Evolutionary conservation across 2,888 invertebrate species (phyloP).

Genomic region (Callosobruchus maculatus): DNA sequence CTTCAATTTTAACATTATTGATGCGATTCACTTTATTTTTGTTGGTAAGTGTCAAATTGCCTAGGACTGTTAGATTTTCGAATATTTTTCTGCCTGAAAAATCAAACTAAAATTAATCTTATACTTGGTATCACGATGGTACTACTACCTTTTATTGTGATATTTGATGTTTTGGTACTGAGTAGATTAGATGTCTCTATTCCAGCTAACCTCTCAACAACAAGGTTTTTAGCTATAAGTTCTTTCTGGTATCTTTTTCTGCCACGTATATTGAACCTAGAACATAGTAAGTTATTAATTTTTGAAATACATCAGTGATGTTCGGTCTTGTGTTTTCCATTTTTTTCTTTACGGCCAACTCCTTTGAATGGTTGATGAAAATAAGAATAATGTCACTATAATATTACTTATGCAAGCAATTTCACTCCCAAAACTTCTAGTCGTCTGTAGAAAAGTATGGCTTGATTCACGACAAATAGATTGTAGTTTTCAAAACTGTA

Average conservation of each 20-base stretch:
- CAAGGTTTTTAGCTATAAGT: conserved; percentile 28
- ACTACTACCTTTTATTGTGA: background rate
- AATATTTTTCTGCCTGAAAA: conserved; percentile 26
- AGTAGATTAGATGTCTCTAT: conserved; percentile 16
- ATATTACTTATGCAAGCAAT: too few relatives aligned
- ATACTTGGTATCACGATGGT: background rate
- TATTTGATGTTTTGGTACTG: conserved; percentile 12
- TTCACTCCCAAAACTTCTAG: too few relatives aligned
- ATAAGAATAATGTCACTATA: too few relatives aligned
- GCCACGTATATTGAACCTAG: conserved; percentile 33
- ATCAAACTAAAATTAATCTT: background rate
- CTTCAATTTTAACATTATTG: conserved; percentile 27
- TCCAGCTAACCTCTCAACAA: conserved; percentile 20
- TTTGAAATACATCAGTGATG: too few relatives aligned
- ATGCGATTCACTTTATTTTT: conserved; percentile 11
- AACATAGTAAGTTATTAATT: background rate
- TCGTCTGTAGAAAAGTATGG: too few relatives aligned
- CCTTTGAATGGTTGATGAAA: too few relatives aligned
- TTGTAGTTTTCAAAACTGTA: too few relatives aligned
- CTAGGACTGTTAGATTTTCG: conserved; percentile 28
- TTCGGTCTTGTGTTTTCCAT: too few relatives aligned
- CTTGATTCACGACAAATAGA: too few relatives aligned
- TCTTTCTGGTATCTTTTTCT: conserved; percentile 30
- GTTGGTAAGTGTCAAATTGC: conserved; percentile 21
- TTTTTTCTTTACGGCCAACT: too few relatives aligned